phyloP scores from a whole-genome alignment of 2,113 vertebrate genomes.

The Python bivittatus region DNA sequence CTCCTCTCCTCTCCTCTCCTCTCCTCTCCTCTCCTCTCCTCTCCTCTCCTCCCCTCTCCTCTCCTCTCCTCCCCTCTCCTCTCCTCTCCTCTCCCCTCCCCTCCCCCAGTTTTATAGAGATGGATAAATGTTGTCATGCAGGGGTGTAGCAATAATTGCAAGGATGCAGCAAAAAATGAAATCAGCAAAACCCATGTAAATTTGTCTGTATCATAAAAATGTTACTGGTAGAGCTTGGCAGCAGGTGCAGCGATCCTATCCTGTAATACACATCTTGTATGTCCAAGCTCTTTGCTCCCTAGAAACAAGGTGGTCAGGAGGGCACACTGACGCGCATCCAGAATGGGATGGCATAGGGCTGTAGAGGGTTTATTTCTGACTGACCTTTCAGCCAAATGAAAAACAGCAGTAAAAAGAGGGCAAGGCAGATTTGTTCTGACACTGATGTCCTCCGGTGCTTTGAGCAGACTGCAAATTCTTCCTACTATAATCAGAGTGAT shows the following conservation, averaged over 20 bases:
- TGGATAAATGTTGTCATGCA: neutral
- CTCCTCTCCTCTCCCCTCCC: neutral
- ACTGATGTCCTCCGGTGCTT: slow-evolving; percentile 51
- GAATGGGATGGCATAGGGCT: slow-evolving; percentile 9
- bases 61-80: too few species aligned
- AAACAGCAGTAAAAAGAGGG: slow-evolving; percentile 52
- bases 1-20: neutral
- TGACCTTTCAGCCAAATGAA: slow-evolving; percentile 27
- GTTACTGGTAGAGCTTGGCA: neutral
- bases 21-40: neutral
- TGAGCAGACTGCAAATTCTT: slow-evolving; percentile 67
- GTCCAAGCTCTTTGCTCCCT: neutral
- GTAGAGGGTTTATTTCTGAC: slow-evolving; percentile 34
- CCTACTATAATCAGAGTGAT: slow-evolving; percentile 63
- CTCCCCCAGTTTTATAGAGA: neutral
- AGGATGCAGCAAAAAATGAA: neutral
- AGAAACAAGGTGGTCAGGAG: neutral
- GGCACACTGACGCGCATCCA: neutral
- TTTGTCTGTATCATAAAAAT: neutral
- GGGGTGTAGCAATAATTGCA: neutral
- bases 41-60: neutral
- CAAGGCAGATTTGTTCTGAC: slow-evolving; percentile 20
- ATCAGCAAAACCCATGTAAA: neutral
- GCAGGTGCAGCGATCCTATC: neutral
- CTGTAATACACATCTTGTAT: neutral